Evolutionary conservation across 2,888 invertebrate species (phyloP), one percentile per base, ranked within the genome.

Genomic region (Epistrophe grossulariae): DNA sequence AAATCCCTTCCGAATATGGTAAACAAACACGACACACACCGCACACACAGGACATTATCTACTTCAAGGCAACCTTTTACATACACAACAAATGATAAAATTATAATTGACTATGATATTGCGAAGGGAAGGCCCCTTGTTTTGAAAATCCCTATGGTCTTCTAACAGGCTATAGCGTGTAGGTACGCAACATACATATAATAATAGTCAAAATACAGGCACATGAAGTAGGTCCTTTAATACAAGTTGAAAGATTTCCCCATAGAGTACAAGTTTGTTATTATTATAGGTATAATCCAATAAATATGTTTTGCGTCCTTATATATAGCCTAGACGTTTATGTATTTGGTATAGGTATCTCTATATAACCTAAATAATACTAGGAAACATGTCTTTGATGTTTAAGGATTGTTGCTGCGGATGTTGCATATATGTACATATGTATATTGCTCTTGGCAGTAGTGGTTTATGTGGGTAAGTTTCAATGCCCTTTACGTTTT

Each of bases 201-300:
- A 0, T 2, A 45, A 24, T 28, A 45, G 17, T 7, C 4, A 31
- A n/a, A n/a, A 48, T 66, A 48, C 50, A 35, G 66, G 31, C 68
- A 17, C 35, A 68, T 68, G 50, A 48, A 68, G 35, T 19, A 68
- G 50, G 50, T 68, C 45, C 68, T 68, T 68, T 81, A 74, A 71
- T 70, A 82, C 52, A 64, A 64, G 62, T 62, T 70, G 55, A 82
- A 73, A 79, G 83, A 87, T 83, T 87, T 74, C 87, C 79, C 87
- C 55, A 72, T 72, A 60, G 87, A 79, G 66, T 76, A 76, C 83
- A 83, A 82, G 87, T 87, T 72, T 71, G 79, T 68, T 79, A 83
- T 83, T 87, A 87, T 87, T 87, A 87, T 62, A 62, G 62, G 62
- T 43, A 62, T 87, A 87, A 87, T 87, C 87, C 87, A 83, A 87